Conservation (phyloP, 2,113 vertebrate species). For the Motacilla tschutschensis region DNA sequence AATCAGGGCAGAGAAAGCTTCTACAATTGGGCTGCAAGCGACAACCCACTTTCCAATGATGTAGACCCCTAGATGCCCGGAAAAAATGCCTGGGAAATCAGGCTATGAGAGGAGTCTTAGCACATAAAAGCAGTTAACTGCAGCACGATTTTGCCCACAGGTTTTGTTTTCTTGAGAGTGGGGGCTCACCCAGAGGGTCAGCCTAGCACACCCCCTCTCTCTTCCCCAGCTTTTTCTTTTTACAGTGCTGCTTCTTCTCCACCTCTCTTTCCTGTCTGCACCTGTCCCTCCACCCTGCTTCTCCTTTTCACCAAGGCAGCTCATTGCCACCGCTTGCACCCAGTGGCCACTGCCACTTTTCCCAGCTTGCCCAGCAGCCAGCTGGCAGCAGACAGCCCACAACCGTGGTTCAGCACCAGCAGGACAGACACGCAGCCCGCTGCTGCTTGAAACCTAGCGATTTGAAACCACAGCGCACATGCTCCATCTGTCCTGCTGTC, state of each 20-base stretch:
- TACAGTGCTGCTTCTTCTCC: neutral
- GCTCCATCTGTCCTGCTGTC: accelerated
- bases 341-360: accelerated
- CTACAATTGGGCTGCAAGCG: accelerated
- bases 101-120: neutral
- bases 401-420: neutral
- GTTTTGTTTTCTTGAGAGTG: neutral
- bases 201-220: too few species aligned
- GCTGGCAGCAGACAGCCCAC: accelerated
- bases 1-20: neutral
- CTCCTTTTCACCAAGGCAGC: neutral
- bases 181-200: accelerated
- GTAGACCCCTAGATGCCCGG: accelerated
- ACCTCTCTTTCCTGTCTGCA: accelerated
- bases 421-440: neutral
- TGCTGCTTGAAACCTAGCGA: too few species aligned
- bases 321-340: too few species aligned
- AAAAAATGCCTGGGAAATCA: neutral
- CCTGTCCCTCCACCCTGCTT: too few species aligned
- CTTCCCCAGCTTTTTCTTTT: neutral
- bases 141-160: accelerated
- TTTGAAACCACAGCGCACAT: neutral
- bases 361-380: neutral
- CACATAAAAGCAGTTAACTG: neutral
- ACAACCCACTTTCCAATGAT: accelerated